These are phyloP conservation scores for Notospermus geniculatus DNA, from an alignment of 1,140 invertebrate species.

Conservation along the genomic window DNA sequence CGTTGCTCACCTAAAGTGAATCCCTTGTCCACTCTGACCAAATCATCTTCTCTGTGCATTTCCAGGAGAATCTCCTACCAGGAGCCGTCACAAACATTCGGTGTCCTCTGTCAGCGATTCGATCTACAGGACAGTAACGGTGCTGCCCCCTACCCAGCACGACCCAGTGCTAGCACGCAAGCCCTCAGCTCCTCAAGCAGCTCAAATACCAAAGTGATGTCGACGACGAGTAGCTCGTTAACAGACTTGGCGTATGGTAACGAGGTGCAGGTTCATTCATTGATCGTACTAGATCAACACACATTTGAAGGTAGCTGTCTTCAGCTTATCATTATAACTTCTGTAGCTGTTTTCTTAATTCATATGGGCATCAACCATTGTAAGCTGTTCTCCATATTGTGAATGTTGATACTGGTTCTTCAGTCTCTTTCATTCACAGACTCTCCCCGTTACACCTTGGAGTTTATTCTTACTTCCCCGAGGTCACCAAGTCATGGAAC, in stretches of 20 bases:
- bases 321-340: too few relatives aligned
- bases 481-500: too few relatives aligned
- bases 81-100: conserved; percentile 90
- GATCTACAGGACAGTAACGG: conserved; percentile 60
- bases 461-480: too few relatives aligned
- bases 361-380: too few relatives aligned
- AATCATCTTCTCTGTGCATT: too few relatives aligned
- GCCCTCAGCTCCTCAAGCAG: conserved; percentile 63
- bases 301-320: conserved; percentile 80
- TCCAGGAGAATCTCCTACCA: conserved; percentile 84
- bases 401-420: too few relatives aligned
- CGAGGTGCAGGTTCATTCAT: conserved; percentile 89
- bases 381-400: too few relatives aligned
- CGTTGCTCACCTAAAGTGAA: too few relatives aligned
- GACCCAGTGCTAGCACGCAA: conserved; percentile 77
- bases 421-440: too few relatives aligned
- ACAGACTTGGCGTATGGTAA: conserved; percentile 62
- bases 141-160: conserved; percentile 57
- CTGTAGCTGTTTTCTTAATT: too few relatives aligned
- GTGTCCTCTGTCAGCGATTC: conserved; percentile 84
- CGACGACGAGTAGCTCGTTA: conserved; percentile 30
- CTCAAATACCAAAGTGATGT: conserved; percentile 39
- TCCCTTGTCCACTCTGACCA: too few relatives aligned
- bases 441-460: too few relatives aligned
- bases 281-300: conserved; percentile 92